These are phyloP conservation scores for Lepisosteus osseus DNA, from an alignment of 2,113 vertebrate species.

Conservation along the genomic window DNA sequence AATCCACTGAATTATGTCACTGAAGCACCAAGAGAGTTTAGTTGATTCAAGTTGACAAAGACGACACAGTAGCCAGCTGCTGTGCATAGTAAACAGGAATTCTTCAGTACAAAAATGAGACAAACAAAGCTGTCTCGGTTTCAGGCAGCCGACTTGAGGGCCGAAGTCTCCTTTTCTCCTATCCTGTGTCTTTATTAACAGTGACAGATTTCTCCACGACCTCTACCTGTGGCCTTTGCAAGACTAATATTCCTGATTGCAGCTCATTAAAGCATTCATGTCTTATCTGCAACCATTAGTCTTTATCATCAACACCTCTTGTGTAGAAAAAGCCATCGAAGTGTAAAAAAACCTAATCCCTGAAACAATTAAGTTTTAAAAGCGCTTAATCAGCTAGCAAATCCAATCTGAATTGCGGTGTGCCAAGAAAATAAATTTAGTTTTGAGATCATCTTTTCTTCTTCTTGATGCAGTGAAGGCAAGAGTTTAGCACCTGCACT, in stretches of 20 bases:
- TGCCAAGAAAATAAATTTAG: constrained; percentile 2
- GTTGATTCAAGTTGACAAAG: too few relatives aligned
- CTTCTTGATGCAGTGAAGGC: too few relatives aligned
- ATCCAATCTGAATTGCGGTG: constrained; percentile 3
- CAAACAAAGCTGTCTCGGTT: background rate
- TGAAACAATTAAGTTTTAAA: constrained; percentile 28
- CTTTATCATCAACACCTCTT: constrained; percentile 10
- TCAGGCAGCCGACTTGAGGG: background rate
- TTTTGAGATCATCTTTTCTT: too few relatives aligned
- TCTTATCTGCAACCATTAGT: constrained; percentile 15
- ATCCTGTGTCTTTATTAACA: background rate
- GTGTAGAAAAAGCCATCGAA: background rate
- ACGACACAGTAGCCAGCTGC: too few relatives aligned
- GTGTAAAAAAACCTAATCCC: constrained; percentile 17
- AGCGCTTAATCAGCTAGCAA: constrained; percentile 24
- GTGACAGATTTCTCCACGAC: background rate
- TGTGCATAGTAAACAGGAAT: too few relatives aligned
- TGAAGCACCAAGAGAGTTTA: constrained; percentile 13
- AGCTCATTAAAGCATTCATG: background rate
- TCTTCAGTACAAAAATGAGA: background rate
- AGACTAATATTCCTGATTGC: background rate
- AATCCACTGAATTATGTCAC: constrained; percentile 21
- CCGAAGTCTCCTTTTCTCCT: background rate
- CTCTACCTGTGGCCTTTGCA: background rate
- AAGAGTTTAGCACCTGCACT: too few relatives aligned